Evolutionary conservation across 92 coral and sea anemone genomes (phyloP), one percentile per base, ranked within the genome.

Genomic region (Phenganax subtilis): DNA sequence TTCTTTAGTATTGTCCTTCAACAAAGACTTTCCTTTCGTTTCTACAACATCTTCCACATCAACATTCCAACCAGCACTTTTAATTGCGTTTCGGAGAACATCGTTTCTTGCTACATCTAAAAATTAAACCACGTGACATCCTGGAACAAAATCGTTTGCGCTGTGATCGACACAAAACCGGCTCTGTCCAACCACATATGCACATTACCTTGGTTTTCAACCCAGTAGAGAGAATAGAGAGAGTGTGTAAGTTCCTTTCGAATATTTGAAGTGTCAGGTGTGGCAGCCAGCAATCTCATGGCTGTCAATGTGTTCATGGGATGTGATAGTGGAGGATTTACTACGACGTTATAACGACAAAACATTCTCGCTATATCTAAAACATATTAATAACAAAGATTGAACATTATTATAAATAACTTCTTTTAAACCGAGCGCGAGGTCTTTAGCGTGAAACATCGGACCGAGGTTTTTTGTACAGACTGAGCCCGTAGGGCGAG

Each of bases 261-360:
- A 25, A 91, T 75, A 54, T 87, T 85, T 25, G 86, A 71, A 55
- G 84, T 76, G 37, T 57, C 69, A 47, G 83, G 83, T 1, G 98
- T 97, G 0, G 98, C 98, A 85, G 98, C 98, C 55, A 94, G 85
- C 0, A 94, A 89, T 47, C 98, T 90, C 98, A 94, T 94, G 77
- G 97, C 87, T 52, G 85, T 86, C 29, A 94, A 85, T 12, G 96
- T 90, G 30, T 68, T 82, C 57, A 86, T 88, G 8, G 98, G 97
- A 66, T 88, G 97, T 51, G 88, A 93, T 37, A 91, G 75, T 0
- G 98, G 97, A 3, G 81, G 55, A 30, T 80, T 76, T 16, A 84
- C 86, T 69, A 84, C 81, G 53, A 89, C 78, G 8, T 92, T 97
- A 80, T 86, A 76, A 12, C 91, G 88, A 82, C 81, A 78, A 86